Conservation (phyloP, 1,140 invertebrate species). For the Pollicipes pollicipes region DNA sequence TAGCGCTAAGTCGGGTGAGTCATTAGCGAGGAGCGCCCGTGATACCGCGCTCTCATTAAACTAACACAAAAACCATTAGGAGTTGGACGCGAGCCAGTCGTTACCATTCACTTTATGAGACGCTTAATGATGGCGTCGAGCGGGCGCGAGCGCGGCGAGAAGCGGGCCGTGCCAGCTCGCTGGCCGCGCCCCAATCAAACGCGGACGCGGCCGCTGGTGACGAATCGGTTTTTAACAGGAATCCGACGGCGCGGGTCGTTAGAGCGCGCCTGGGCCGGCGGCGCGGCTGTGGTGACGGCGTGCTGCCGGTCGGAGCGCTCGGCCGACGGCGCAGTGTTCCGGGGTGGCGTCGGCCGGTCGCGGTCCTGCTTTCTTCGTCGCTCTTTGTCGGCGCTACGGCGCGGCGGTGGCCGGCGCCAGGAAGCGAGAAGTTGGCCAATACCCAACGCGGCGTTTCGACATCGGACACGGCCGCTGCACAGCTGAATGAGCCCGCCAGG, state of each 20-base stretch:
- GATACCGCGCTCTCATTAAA: background rate
- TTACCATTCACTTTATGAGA: background rate
- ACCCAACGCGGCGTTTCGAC: background rate
- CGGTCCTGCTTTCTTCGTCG: too few relatives aligned
- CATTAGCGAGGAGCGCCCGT: background rate
- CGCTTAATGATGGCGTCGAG: background rate
- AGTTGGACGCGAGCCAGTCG: background rate
- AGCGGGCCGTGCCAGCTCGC: background rate
- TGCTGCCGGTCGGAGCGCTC: too few relatives aligned
- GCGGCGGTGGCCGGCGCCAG: background rate
- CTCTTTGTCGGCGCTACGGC: too few relatives aligned
- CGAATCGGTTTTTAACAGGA: background rate
- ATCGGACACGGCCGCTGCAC: background rate
- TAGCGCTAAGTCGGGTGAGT: too few relatives aligned
- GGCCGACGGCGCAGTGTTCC: too few relatives aligned
- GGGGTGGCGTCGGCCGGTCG: too few relatives aligned
- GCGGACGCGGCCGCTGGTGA: background rate
- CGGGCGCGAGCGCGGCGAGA: background rate
- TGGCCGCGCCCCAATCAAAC: background rate
- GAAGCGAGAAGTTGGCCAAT: background rate
- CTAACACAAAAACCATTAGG: background rate
- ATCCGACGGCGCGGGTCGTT: background rate
- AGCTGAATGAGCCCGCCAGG: background rate
- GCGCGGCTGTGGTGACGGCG: too few relatives aligned
- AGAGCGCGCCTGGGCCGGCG: background rate